Evolutionary conservation across 2,797 vertebrate species (phyloP), one percentile per base, ranked within the genome.

Genomic region (Macropodus opercularis): DNA sequence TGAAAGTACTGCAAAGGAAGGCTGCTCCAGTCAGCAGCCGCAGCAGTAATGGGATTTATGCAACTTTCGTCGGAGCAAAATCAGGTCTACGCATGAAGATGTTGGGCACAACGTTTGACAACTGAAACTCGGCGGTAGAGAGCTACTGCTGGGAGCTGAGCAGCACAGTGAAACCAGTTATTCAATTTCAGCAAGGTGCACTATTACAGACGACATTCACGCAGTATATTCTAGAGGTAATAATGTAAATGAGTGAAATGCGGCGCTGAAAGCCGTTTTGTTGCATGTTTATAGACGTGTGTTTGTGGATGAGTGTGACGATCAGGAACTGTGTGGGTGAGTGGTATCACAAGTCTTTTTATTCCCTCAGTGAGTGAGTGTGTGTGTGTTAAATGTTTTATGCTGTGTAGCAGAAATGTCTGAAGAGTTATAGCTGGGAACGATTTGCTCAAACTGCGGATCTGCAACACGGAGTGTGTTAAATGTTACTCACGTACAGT

Each of bases 1-100:
- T 89, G 88, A 86, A 89, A 90, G 86, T 60, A 78, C 65, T 69
- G 74, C 67, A 41, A 75, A 72, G 69, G 70, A 80, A 86, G 81
- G 72, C 85, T 83, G 89, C 75, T 79, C 74, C 71, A 81, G 74
- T 86, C 87, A 81, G 87, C 68, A 79, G 76, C n/a, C n/a, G n/a
- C 72, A 58, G 66, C 36, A 50, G 78, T 90, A 88, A 87, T 85
- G 76, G 76, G 83, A 87, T 89, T 86, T 72, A 61, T 34, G 21
- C 64, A 74, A 77, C 63, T 69, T 84, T 81, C 38, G 27, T 58
- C 11, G 8, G 44, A 72, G 61, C 56, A 70, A 77, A 77, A 72
- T 57, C 29, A 5, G 24, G 50, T 65, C 68, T 54, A 38, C 52
- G 49, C 55, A 71, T 46, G 57, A 76, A 80, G 66, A 79, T 72